A percentile compares a stretch with the other conserved stretches of the same genome.
Conservation (phyloP, 2,888 invertebrate genomes). For the Urechis unicinctus region DNA sequence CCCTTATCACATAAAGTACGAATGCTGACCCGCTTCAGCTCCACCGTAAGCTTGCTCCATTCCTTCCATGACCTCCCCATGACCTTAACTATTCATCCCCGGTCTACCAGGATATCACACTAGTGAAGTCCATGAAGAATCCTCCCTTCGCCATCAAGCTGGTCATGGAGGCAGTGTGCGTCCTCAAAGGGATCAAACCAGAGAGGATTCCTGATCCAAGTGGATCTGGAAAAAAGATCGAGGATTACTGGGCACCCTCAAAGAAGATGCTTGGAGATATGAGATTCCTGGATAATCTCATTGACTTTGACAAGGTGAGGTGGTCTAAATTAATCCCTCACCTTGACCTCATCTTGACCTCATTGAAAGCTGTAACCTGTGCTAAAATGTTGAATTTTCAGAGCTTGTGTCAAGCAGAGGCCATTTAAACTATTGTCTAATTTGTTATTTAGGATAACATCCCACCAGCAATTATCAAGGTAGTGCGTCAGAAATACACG, state of each 20-base stretch:
- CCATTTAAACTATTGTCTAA: not conserved
- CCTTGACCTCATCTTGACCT: not conserved
- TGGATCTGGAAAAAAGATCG: slow-evolving; percentile 50
- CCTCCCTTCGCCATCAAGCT: slow-evolving; percentile 49
- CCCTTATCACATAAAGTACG: too few species aligned
- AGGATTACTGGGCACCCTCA: slow-evolving; percentile 51
- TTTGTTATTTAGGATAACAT: slow-evolving; percentile 42
- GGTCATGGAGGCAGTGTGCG: slow-evolving; percentile 51
- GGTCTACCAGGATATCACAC: slow-evolving; percentile 50
- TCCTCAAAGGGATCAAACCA: slow-evolving; percentile 50
- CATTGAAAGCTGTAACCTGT: not conserved
- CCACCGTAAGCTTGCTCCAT: too few species aligned
- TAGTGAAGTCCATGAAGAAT: slow-evolving; percentile 51
- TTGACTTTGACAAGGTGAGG: slow-evolving; percentile 46
- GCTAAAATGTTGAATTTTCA: not conserved
- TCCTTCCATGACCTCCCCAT: too few species aligned
- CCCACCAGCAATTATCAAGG: slow-evolving; percentile 40
- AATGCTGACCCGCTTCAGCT: too few species aligned
- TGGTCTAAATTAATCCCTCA: not conserved
- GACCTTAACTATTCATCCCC: too few species aligned
- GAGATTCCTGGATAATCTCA: slow-evolving; percentile 49
- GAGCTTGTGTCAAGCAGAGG: not conserved
- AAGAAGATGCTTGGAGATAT: slow-evolving; percentile 50
- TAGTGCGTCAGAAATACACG: slow-evolving; percentile 49
- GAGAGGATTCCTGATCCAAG: slow-evolving; percentile 50